These are phyloP conservation scores for Eurystomus glaucurus DNA, from an alignment of 2,797 vertebrate species.

Conservation along the genomic window DNA sequence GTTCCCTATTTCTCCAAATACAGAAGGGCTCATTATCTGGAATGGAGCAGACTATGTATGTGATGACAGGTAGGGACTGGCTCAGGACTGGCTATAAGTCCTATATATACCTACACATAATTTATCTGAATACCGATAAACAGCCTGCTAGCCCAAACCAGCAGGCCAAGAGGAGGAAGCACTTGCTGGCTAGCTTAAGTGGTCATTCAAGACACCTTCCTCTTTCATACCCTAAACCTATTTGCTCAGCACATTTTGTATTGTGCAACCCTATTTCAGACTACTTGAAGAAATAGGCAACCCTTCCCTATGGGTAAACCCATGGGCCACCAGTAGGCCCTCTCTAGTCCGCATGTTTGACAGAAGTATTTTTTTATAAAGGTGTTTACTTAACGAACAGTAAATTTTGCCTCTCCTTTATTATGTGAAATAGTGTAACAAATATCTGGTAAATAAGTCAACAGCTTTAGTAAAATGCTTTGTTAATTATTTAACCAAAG, in stretches of 20 bases:
- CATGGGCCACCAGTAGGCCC: not conserved
- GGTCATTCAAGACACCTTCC: not conserved
- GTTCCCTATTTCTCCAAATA: not conserved
- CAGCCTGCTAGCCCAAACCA: not conserved
- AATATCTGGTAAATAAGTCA: not conserved
- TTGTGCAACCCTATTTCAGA: not conserved
- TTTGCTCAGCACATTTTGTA: not conserved
- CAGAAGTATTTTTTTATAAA: not conserved
- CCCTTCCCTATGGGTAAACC: not conserved
- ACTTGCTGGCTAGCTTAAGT: accelerated
- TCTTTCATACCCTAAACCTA: not conserved
- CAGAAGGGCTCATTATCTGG: not conserved
- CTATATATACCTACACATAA: not conserved
- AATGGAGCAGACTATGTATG: not conserved
- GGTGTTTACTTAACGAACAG: not conserved
- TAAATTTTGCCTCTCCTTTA: not conserved
- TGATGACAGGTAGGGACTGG: not conserved
- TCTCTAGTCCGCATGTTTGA: not conserved
- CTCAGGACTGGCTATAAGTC: not conserved
- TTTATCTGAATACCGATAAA: not conserved
- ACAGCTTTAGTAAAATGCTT: not conserved
- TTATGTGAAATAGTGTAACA: not conserved
- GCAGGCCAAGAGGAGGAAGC: not conserved
- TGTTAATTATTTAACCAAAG: not conserved
- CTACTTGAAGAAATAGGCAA: not conserved